Base-by-base conservation (phyloP, 2,888 invertebrate species). In the Leptopilina myrica region DNA sequence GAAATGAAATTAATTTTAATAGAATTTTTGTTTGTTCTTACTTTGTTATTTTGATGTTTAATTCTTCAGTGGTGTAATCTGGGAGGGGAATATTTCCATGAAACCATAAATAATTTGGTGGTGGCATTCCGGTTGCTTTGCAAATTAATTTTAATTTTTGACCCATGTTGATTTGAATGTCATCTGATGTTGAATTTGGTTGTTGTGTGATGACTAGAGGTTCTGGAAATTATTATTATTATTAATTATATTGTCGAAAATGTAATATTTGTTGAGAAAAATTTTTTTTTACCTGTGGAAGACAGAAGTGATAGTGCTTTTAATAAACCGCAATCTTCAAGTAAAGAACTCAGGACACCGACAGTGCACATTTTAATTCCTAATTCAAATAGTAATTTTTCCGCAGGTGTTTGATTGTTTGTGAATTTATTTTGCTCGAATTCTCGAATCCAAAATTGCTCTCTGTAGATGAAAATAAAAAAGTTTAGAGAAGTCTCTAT, bases 91-190 rank as follows among this genome's bases (percentile, higher is more conserved):
- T 76, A 80, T 88, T 83, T 56, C 86, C 84, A 12, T 87, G 87
- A 49, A 85, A 89, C 91, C 91, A 91, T 5, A 79, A 67, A 46
- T 90, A 91, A 76, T 53, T 84, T 0, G 91, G 91, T 0, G 87
- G 87, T 76, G 91, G 91, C 75, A 91, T 84, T 14, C 91, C 90
- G 2, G 43, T 76, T 9, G 90, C 91, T 85, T 84, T 81, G 49
- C 90, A 91, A 2, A 76, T 80, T 8, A 91, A 83, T 11, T 56
- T 80, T 46, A 91, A 77, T 12, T 15, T 75, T 9, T 84, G 79
- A 0, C 87, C 87, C 15, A 89, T 59, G 2, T 81, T 79, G 67
- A 89, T 49, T 66, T 81, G 80, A 40, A 85, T 77, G 53, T 49
- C 69, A 12, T 82, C 69, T 0, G 40, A 69, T 15, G 78, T 79